Conservation (phyloP, 2,113 vertebrate genomes). For the Syrmaticus mikado region DNA sequence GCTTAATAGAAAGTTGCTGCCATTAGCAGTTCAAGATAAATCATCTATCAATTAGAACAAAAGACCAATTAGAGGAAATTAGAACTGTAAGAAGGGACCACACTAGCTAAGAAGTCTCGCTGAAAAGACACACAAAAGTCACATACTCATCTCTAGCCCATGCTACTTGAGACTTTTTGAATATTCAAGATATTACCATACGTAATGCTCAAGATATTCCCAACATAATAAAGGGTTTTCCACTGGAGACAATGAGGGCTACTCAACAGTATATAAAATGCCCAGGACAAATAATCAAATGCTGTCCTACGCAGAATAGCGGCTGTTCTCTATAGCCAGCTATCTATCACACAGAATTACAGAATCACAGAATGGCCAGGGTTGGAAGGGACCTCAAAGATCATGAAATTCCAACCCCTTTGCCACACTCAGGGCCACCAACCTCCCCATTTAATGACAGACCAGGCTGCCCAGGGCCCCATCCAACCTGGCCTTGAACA, state of each 20-base stretch:
- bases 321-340: background rate
- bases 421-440: too few species aligned
- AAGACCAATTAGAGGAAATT: background rate
- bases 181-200: background rate
- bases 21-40: background rate
- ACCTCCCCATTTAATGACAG: too few species aligned
- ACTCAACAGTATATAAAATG: background rate
- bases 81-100: background rate
- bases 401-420: too few species aligned
- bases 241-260: background rate
- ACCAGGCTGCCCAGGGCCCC: too few species aligned
- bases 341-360: background rate
- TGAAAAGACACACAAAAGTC: background rate
- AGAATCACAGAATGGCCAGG: too few species aligned
- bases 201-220: background rate
- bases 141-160: rapidly evolving
- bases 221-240: background rate
- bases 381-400: too few species aligned
- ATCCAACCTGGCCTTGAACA: too few species aligned
- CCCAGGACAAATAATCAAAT: background rate
- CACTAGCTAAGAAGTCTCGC: background rate
- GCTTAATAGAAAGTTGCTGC: background rate
- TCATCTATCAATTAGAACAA: background rate
- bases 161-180: background rate
- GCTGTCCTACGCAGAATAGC: background rate